Evolutionary conservation across 2,888 invertebrate genomes (phyloP).

Genomic region (Acanthosepion esculentum): DNA sequence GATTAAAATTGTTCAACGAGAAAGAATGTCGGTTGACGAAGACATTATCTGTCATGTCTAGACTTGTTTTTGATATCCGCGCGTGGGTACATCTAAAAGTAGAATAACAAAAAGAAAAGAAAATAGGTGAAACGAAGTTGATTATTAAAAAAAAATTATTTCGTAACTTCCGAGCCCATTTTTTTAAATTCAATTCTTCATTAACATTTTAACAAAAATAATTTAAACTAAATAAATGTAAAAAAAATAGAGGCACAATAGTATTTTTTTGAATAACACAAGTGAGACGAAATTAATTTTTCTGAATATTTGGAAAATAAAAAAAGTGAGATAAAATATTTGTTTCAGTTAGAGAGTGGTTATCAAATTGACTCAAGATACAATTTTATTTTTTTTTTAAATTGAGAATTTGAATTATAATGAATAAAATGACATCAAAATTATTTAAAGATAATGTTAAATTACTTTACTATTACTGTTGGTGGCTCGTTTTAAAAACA

Average conservation of each 20-base stretch:
- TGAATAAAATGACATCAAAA: no score
- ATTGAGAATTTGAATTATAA: no score
- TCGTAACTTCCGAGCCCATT: neutral
- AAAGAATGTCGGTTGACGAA: constrained; percentile 11
- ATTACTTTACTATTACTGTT: no score
- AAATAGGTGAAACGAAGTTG: constrained; percentile 2
- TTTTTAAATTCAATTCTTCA: neutral
- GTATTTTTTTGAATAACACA: neutral
- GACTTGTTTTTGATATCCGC: constrained; percentile 44
- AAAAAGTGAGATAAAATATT: no score
- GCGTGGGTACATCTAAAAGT: constrained; percentile 24
- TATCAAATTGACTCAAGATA: no score
- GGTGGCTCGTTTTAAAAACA: no score
- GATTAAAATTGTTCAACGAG: neutral
- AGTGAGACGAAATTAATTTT: neutral
- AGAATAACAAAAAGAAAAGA: neutral
- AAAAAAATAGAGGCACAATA: neutral
- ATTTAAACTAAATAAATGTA: neutral
- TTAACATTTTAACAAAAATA: neutral
- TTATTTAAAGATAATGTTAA: no score
- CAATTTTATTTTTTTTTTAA: no score
- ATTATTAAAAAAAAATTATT: neutral
- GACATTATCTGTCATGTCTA: constrained; percentile 34
- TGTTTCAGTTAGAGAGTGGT: no score
- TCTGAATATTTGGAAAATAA: neutral